phyloP scores from a whole-genome alignment of 2,888 invertebrate genomes.

The Calameuta idolon region DNA sequence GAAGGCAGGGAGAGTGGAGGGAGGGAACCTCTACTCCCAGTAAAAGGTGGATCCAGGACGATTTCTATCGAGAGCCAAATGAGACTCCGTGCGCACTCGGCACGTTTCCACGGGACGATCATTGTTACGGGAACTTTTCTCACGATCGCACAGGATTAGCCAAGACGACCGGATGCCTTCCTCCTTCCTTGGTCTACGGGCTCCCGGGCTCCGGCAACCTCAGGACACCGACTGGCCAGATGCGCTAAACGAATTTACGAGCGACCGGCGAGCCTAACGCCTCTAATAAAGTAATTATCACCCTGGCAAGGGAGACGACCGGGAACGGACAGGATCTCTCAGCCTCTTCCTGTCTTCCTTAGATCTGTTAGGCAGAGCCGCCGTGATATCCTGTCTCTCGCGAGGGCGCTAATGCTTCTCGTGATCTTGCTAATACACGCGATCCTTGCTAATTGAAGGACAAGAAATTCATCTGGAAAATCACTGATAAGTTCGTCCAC shows the following conservation, averaged over 20 bases:
- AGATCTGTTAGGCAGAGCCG: constrained; percentile 18
- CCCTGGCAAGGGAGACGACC: background rate
- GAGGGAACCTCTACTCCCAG: constrained; percentile 9
- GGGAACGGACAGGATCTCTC: background rate
- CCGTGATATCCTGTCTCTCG: constrained; percentile 20
- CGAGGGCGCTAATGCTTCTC: constrained; percentile 22
- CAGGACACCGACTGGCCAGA: background rate
- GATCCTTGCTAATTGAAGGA: constrained; percentile 8
- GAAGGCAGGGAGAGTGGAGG: constrained; percentile 10
- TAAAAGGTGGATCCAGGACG: constrained; percentile 39
- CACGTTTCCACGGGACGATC: background rate
- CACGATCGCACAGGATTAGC: background rate
- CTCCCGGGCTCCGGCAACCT: background rate
- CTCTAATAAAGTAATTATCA: constrained; percentile 35
- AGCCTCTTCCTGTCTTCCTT: constrained; percentile 22
- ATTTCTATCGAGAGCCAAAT: constrained; percentile 41
- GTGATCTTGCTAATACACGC: constrained; percentile 28
- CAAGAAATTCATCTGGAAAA: background rate
- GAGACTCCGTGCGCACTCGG: constrained; percentile 1
- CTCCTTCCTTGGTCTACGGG: background rate
- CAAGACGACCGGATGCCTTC: background rate
- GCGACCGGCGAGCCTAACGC: background rate
- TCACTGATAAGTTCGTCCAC: background rate
- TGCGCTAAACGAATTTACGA: background rate
- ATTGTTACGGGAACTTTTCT: background rate